Percentiles rank a stretch among this genome's conserved stretches.
phyloP scores from a whole-genome alignment of 2,888 invertebrate species.

The Subacronicta megacephala region DNA sequence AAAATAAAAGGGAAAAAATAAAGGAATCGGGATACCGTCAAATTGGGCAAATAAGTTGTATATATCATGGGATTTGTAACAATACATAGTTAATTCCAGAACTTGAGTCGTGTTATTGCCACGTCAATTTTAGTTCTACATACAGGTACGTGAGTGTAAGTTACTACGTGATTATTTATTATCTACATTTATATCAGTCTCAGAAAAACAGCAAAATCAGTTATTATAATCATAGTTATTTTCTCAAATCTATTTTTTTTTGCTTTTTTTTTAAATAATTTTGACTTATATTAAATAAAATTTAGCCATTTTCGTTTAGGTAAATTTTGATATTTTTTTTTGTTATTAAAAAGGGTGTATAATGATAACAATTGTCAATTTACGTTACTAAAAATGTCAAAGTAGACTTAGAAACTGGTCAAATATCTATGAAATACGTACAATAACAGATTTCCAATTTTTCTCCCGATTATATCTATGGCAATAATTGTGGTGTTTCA shows the following conservation, averaged over 20 bases:
- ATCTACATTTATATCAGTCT: constrained; percentile 51
- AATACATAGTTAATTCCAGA: constrained; percentile 32
- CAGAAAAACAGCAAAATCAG: constrained; percentile 32
- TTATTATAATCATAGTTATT: constrained; percentile 14
- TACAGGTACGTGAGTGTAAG: constrained; percentile 53
- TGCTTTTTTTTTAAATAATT: background rate
- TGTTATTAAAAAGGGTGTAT: too few species aligned
- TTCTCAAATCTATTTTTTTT: constrained; percentile 4
- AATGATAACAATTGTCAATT: too few species aligned
- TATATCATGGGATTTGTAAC: constrained; percentile 38
- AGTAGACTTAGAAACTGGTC: constrained; percentile 1
- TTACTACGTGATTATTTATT: constrained; percentile 53
- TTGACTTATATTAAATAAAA: too few species aligned
- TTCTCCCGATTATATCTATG: constrained; percentile 45
- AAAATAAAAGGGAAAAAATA: constrained; percentile 52
- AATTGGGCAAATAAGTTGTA: constrained; percentile 52
- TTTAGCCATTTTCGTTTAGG: too few species aligned
- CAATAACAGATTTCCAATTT: constrained; percentile 35
- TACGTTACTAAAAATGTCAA: background rate
- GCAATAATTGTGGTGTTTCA: constrained; percentile 65
- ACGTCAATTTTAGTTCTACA: constrained; percentile 53
- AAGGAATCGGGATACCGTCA: constrained; percentile 43
- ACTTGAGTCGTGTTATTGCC: constrained; percentile 44
- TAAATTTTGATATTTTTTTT: too few species aligned
- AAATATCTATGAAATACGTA: constrained; percentile 7